Conservation (phyloP, 2,888 invertebrate species). For the Dynastes maya region DNA sequence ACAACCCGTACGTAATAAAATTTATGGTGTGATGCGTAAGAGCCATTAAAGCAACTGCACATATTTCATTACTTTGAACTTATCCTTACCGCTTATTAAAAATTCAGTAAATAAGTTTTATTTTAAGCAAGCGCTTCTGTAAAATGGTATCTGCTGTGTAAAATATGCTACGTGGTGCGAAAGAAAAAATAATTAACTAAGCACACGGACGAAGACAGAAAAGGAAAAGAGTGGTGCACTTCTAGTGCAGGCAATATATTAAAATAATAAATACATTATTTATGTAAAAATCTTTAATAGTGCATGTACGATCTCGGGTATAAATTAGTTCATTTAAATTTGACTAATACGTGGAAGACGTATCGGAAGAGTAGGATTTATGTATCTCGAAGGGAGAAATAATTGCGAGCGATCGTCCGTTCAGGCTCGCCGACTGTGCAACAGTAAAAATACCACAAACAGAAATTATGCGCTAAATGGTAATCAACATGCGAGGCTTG, state of each 20-base stretch:
- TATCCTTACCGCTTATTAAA: too few species aligned
- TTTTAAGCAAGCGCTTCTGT: not conserved
- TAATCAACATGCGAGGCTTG: slow-evolving; percentile 31
- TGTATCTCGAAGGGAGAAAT: slow-evolving; percentile 41
- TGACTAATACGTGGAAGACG: slow-evolving; percentile 47
- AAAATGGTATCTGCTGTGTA: not conserved
- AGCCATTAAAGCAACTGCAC: too few species aligned
- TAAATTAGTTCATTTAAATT: slow-evolving; percentile 49
- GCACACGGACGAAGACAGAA: not conserved
- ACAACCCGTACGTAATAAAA: too few species aligned
- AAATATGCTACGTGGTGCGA: not conserved
- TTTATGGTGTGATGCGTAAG: too few species aligned
- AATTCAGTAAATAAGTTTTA: too few species aligned
- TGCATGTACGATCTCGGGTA: slow-evolving; percentile 10
- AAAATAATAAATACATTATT: slow-evolving; percentile 38
- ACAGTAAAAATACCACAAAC: slow-evolving; percentile 35
- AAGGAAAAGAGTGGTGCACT: not conserved
- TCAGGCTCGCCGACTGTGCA: slow-evolving; percentile 28
- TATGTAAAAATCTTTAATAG: slow-evolving; percentile 28
- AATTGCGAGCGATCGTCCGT: slow-evolving; percentile 33
- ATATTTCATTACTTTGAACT: too few species aligned
- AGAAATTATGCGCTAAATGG: slow-evolving; percentile 37
- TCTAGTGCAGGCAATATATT: slow-evolving; percentile 16
- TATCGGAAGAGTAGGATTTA: slow-evolving; percentile 45
- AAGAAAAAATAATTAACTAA: not conserved